phyloP scores from a whole-genome alignment of 1,140 invertebrate genomes.

The Ganaspis sp. region DNA sequence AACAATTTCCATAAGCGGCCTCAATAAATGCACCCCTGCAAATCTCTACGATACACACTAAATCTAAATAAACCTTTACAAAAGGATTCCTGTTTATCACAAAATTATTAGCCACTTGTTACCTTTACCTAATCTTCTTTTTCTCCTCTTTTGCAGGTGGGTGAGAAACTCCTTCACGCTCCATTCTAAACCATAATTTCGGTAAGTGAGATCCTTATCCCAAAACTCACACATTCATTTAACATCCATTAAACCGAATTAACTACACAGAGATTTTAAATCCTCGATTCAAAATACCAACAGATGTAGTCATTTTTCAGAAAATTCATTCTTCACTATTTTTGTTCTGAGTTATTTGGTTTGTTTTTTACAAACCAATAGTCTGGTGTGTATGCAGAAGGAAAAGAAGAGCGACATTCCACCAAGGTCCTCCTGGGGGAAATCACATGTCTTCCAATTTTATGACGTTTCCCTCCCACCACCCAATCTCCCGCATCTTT shows the following conservation, averaged over 20 bases:
- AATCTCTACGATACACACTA: background rate
- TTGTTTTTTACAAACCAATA: conserved; percentile 5
- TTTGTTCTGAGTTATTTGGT: conserved; percentile 2
- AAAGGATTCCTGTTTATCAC: background rate
- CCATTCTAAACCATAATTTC: too few species aligned
- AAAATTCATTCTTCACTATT: background rate
- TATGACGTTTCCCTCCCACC: conserved; percentile 56
- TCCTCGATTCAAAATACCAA: too few species aligned
- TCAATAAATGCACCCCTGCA: conserved; percentile 23
- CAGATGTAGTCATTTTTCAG: background rate
- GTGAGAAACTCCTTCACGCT: background rate
- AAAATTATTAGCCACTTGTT: conserved; percentile 2
- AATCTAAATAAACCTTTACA: background rate
- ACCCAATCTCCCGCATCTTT: conserved; percentile 27
- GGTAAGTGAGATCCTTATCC: too few species aligned
- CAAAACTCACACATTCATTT: too few species aligned
- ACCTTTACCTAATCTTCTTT: background rate
- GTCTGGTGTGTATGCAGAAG: conserved; percentile 24
- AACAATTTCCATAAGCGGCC: conserved; percentile 9
- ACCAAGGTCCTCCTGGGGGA: conserved; percentile 66
- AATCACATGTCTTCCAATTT: conserved; percentile 71
- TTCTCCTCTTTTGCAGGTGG: background rate
- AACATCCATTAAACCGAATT: too few species aligned
- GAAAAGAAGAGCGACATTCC: conserved; percentile 55
- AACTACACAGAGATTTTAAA: too few species aligned